Base-by-base conservation (phyloP, 2,113 vertebrate species). In the Odobenus rosmarus region DNA sequence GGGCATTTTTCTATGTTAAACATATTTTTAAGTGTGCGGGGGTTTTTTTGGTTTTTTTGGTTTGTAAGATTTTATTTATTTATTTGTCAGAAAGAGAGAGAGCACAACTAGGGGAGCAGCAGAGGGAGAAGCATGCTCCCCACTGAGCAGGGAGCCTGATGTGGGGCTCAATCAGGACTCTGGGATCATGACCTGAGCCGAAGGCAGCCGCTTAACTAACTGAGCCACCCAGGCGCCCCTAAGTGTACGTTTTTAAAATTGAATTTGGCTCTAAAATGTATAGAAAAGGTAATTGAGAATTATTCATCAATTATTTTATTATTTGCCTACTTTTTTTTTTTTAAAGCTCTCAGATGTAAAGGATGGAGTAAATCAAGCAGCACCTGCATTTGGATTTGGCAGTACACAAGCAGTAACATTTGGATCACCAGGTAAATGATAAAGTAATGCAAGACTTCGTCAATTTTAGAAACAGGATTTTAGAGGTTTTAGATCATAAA, bases 311-410 rank as follows among this genome's bases (percentile, higher is more conserved):
- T 26, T 28, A 76, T 33, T 93, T 67, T 49, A 46, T 85, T 72
- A 28, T 82, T 93, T 93, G 59, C 14, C 62, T 86, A 31, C 24
- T 42, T 13, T 62, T 82, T 83, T 10, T 59, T 86, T 81, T 95
- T 93, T 97, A 59, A 96, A 99, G 99, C 98, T 99, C 9, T 98
- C 99, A 39, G 99, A 99, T 95, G 92, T 99, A 61, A 99, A 98
- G 81, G 98, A 98, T 90, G 97, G 90, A 0, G n/a, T 86, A 94
- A 92, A 72, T 77, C 98, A 99, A 59, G 77, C 97, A 57, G 24
- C 88, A 3, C 83, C 99, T 55, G 7, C 99, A 7, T 97, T 98
- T 95, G 99, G 98, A 88, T 99, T 99, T 98, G 99, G 98, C 93
- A 97, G 71, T 64, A 61, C 96, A 21, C 97, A 98, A 42, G 23